Conservation (phyloP, 30 jellyfish, hydroid and myxozoan species). For the Calvadosia cruxmelitensis region DNA sequence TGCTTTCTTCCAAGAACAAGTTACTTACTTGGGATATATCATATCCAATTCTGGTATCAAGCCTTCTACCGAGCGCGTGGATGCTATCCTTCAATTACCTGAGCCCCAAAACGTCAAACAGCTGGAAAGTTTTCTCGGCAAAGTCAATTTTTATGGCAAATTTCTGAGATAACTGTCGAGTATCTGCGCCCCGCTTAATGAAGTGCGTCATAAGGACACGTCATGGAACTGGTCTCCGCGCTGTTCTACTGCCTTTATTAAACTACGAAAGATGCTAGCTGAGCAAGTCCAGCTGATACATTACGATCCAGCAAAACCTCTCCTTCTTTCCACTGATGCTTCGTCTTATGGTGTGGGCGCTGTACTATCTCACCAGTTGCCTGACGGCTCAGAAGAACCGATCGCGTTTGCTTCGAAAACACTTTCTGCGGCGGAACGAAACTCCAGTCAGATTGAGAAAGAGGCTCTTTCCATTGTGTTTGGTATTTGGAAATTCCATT, state of each 20-base stretch:
- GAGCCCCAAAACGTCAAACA: too few species aligned
- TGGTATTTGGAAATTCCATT: slow-evolving; percentile 40
- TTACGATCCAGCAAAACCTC: slow-evolving; percentile 25
- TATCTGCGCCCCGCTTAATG: too few species aligned
- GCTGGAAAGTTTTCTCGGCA: too few species aligned
- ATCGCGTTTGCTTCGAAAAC: slow-evolving; percentile 13
- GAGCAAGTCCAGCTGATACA: slow-evolving; percentile 18
- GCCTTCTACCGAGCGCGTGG: too few species aligned
- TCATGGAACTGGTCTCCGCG: too few species aligned
- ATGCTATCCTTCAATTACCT: too few species aligned
- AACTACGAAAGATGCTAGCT: slow-evolving; percentile 15
- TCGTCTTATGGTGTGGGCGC: slow-evolving; percentile 62
- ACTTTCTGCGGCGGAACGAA: slow-evolving; percentile 28
- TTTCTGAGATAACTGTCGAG: too few species aligned
- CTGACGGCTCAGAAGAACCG: slow-evolving; percentile 19
- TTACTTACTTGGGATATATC: too few species aligned
- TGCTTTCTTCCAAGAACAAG: too few species aligned
- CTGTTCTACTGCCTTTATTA: slow-evolving; percentile 19
- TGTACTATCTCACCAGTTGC: slow-evolving; percentile 25
- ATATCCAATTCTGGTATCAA: too few species aligned
- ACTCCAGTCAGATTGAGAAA: slow-evolving; percentile 18
- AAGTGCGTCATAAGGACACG: too few species aligned
- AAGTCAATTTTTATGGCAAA: too few species aligned
- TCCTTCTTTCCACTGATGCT: slow-evolving; percentile 25
- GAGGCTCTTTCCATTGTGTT: slow-evolving; percentile 33